Evolutionary conservation across 2,888 invertebrate genomes (phyloP).

Genomic region (Thalpophila matura): DNA sequence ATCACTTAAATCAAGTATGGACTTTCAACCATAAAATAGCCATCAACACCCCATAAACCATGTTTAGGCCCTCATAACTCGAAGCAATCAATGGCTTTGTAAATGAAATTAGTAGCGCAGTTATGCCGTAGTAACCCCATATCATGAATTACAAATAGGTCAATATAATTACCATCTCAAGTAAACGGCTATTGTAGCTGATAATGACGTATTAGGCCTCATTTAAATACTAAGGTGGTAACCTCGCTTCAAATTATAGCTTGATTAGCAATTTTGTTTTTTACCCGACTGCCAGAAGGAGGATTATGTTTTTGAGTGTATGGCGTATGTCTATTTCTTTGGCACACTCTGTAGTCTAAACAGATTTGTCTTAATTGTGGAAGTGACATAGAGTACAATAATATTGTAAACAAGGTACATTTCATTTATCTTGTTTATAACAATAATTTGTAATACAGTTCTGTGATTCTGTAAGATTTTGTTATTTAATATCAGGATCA

Average conservation of each 20-base stretch:
- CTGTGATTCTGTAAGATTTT: too few relatives aligned
- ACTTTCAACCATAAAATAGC: conserved; percentile 18
- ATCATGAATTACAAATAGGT: conserved; percentile 74
- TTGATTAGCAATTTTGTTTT: too few relatives aligned
- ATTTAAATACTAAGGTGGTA: conserved; percentile 40
- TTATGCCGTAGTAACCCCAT: conserved; percentile 41
- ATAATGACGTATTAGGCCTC: conserved; percentile 45
- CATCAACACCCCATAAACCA: conserved; percentile 31
- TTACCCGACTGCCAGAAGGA: too few relatives aligned
- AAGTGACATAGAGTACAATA: too few relatives aligned
- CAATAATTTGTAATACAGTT: too few relatives aligned
- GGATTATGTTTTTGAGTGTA: too few relatives aligned
- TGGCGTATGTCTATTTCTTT: too few relatives aligned
- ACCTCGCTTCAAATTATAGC: not conserved
- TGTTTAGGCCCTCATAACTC: conserved; percentile 29
- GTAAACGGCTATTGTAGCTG: conserved; percentile 41
- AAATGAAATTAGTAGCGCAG: conserved; percentile 57
- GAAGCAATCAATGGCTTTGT: conserved; percentile 42
- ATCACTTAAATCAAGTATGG: conserved; percentile 9
- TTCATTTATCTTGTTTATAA: too few relatives aligned
- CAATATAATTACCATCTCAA: conserved; percentile 69
- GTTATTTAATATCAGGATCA: too few relatives aligned
- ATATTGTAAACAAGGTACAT: too few relatives aligned
- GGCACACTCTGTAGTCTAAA: too few relatives aligned
- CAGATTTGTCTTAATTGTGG: too few relatives aligned